These are phyloP conservation scores for Tetragnatha montana DNA, from an alignment of 2,888 invertebrate species.

Conservation along the genomic window DNA sequence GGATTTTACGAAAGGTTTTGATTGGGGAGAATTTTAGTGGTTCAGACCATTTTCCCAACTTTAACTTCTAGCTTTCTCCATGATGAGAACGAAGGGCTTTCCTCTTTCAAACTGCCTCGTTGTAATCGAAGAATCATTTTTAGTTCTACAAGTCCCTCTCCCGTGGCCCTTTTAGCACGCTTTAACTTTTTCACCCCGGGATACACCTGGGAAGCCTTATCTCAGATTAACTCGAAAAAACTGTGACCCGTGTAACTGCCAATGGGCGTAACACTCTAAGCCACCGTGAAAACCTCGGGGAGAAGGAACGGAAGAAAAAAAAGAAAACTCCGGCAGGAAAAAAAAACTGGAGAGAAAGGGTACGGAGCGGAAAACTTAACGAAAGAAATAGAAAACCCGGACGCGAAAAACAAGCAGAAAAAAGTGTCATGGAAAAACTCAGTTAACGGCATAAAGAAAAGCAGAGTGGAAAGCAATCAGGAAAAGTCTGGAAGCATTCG, in stretches of 20 bases:
- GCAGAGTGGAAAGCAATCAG: slow-evolving; percentile 36
- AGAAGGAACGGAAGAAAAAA: not conserved
- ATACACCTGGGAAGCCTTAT: slow-evolving; percentile 43
- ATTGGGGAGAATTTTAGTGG: no score
- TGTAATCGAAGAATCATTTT: not conserved
- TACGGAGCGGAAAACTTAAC: slow-evolving; percentile 21
- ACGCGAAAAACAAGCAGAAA: slow-evolving; percentile 14
- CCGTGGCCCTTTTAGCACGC: not conserved
- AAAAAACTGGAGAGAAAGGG: not conserved
- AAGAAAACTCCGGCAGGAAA: not conserved
- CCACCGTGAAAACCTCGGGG: slow-evolving; percentile 40
- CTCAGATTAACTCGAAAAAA: slow-evolving; percentile 49
- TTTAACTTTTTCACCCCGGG: not conserved
- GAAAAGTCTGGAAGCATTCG: slow-evolving; percentile 39
- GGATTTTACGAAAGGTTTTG: no score
- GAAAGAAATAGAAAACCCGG: not conserved
- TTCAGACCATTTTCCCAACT: no score
- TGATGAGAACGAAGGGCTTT: not conserved
- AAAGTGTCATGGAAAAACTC: slow-evolving; percentile 42
- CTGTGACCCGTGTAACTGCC: slow-evolving; percentile 42
- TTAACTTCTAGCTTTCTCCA: not conserved
- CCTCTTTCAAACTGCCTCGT: not conserved
- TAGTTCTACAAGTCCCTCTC: not conserved
- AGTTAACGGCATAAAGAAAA: slow-evolving; percentile 32
- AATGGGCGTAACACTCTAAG: slow-evolving; percentile 40